phyloP scores from a whole-genome alignment of 2,113 vertebrate genomes.

The Callopanchax toddi region DNA sequence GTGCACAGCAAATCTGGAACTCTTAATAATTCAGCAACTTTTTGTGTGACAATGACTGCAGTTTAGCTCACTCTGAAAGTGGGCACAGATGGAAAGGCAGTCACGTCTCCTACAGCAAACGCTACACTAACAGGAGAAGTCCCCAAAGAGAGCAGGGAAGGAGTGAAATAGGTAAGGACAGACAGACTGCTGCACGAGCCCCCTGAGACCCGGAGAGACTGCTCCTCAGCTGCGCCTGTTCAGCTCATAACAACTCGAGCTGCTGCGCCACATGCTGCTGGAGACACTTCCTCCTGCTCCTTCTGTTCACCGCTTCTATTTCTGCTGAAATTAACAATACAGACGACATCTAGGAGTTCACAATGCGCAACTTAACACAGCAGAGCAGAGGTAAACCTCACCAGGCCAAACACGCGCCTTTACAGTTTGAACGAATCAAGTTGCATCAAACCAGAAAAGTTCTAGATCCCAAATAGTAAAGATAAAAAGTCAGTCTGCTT shows the following conservation, averaged over 20 bases:
- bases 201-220: conserved; percentile 73
- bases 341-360: conserved; percentile 64
- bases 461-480: too few relatives aligned
- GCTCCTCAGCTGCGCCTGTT: conserved; percentile 74
- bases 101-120: conserved; percentile 76
- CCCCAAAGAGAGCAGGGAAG: conserved; percentile 76
- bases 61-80: conserved; percentile 80
- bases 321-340: conserved; percentile 72
- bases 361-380: conserved; percentile 55
- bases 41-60: conserved; percentile 82
- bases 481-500: too few relatives aligned
- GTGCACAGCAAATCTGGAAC: conserved; percentile 82
- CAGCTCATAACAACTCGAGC: conserved; percentile 80
- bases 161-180: conserved; percentile 75
- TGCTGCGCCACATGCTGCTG: conserved; percentile 78
- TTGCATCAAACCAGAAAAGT: too few relatives aligned
- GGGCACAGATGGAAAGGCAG: conserved; percentile 84
- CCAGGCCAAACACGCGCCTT: conserved; percentile 2
- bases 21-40: conserved; percentile 86
- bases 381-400: conserved; percentile 24
- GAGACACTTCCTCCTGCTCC: conserved; percentile 67
- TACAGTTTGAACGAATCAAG: too few relatives aligned
- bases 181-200: conserved; percentile 78
- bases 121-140: conserved; percentile 81
- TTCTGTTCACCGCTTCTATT: conserved; percentile 75